Conservation (phyloP, 2,113 vertebrate genomes). For the Oncorhynchus tshawytscha region DNA sequence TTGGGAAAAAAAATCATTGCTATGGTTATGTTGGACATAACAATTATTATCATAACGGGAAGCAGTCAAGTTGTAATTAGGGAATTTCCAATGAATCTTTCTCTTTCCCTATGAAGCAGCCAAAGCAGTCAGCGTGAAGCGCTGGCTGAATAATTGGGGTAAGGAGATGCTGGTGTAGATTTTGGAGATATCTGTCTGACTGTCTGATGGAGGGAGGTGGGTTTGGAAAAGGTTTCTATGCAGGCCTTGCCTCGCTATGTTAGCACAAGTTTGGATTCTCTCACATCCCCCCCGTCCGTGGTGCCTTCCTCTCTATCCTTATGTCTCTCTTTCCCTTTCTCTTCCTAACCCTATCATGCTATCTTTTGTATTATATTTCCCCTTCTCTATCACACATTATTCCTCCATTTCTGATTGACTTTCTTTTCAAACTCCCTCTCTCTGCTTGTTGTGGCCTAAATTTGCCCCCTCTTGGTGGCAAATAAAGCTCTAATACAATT, state of each 20-base stretch:
- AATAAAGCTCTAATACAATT: too few species aligned
- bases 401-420: background rate
- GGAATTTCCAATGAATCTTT: constrained; percentile 53
- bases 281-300: background rate
- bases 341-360: background rate
- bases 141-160: background rate
- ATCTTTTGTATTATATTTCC: background rate
- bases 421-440: background rate
- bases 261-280: too few species aligned
- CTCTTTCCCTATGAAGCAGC: background rate
- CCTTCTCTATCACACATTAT: constrained; percentile 1
- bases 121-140: background rate
- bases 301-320: background rate
- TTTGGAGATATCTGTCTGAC: background rate
- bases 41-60: constrained; percentile 49
- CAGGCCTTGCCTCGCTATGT: background rate
- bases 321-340: constrained; percentile 4
- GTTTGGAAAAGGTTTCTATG: constrained; percentile 4
- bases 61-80: constrained; percentile 36
- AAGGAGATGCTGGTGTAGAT: background rate
- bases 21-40: too few species aligned
- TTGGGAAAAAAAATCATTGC: too few species aligned
- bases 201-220: background rate
- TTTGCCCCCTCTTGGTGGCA: too few species aligned
- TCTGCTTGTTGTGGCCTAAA: background rate